Base-by-base conservation (phyloP, 2,113 vertebrate genomes). In the Daphoenositta chrysoptera region DNA sequence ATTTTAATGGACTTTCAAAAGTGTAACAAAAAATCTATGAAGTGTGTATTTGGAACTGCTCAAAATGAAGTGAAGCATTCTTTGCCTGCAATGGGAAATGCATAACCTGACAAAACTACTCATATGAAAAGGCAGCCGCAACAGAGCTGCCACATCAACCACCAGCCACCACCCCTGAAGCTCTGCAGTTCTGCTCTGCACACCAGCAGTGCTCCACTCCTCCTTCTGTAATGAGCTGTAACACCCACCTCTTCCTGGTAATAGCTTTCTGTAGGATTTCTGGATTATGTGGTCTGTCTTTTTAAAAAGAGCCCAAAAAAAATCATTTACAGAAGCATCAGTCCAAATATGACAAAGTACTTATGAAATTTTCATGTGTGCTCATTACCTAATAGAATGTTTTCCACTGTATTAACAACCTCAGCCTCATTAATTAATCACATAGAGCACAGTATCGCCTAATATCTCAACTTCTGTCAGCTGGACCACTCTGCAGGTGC, bases 81-180 rank as follows among this genome's bases (percentile, higher is more conserved):
- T 81, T 56, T 45, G 10, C 7, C 50, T 69, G 28, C 64, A 77
- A 23, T 15, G 10, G 17, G 27, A 83, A 92, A 70, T 35, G 11
- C 6, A 58, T 24, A 65, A 83, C 26, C 21, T 77, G 24, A 50
- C 22, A 76, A 83, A 71, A 22, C 10, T 21, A 23, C 16, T 39
- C 10, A 4, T 35, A 40, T 37, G 37, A n/a, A 64, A 81, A 87
- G 47, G 28, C 27, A 76, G 16, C 15, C 12, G 18, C 50, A 35
- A 22, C 4, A 19, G 22, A 44, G 39, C 48, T 54, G 14, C 35
- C 37, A 28, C 23, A 28, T 3, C 0, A 0, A 40, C 26, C 27
- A 57, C 19, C 39, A 64, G 28, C 42, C 51, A 22, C 13, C 4
- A 1, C 5, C 13, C 31, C 45, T 31, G 48, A 68, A 5, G 6